A percentile compares a stretch with the other conserved stretches of the same genome.
phyloP scores from a whole-genome alignment of 2,113 vertebrate species.

The Thinocorus orbignyianus region DNA sequence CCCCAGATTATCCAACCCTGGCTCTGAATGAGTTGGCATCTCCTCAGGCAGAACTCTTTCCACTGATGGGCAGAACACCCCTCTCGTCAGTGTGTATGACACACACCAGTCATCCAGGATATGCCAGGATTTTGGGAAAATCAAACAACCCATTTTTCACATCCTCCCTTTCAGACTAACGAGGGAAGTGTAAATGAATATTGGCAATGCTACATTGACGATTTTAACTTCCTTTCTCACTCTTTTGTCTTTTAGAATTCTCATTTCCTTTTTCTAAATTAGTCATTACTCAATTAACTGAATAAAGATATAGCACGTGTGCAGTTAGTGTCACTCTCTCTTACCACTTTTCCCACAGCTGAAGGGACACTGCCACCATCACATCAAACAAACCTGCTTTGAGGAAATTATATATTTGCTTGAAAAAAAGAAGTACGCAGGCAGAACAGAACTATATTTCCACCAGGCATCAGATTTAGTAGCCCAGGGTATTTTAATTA shows the following conservation, averaged over 20 bases:
- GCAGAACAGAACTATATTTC: not conserved
- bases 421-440: not conserved
- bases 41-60: not conserved
- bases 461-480: not conserved
- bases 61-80: not conserved
- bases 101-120: not conserved
- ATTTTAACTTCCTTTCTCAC: not conserved
- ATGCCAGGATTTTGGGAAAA: not conserved
- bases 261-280: not conserved
- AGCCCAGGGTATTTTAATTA: not conserved
- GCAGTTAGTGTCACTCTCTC: not conserved
- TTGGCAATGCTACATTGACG: not conserved
- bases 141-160: not conserved
- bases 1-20: fast-evolving
- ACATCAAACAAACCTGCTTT: not conserved
- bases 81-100: not conserved
- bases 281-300: not conserved
- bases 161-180: not conserved
- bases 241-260: not conserved
- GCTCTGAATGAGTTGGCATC: not conserved
- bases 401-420: not conserved
- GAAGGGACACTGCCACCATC: not conserved
- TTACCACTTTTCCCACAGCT: not conserved
- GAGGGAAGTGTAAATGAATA: not conserved
- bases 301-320: not conserved